These are phyloP conservation scores for Aricia agestis DNA, from an alignment of 1,140 invertebrate species.

Conservation along the genomic window DNA sequence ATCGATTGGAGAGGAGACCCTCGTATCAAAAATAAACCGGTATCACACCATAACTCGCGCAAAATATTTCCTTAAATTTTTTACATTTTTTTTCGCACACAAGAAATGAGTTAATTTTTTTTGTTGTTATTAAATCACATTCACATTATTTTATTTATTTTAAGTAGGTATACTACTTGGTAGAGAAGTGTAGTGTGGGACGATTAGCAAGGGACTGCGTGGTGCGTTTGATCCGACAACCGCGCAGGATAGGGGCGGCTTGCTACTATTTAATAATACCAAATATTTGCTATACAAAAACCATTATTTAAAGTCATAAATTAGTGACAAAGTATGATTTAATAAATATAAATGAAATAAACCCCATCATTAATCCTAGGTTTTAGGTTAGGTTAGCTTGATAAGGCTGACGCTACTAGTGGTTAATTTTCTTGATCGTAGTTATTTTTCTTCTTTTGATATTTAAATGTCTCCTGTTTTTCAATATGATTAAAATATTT, in stretches of 20 bases:
- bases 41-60: constrained; percentile 36
- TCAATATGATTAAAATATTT: too few species aligned
- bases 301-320: not conserved
- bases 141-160: not conserved
- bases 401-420: too few species aligned
- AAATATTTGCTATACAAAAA: constrained; percentile 31
- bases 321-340: too few species aligned
- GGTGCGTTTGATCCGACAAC: constrained; percentile 40
- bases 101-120: not conserved
- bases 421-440: too few species aligned
- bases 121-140: not conserved
- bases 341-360: too few species aligned
- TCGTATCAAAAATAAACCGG: constrained; percentile 26
- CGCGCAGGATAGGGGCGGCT: constrained; percentile 53
- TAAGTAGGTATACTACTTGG: constrained; percentile 31
- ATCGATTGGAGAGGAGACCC: constrained; percentile 31
- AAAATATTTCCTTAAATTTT: not conserved
- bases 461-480: too few species aligned
- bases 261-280: constrained; percentile 45
- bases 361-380: too few species aligned
- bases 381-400: too few species aligned
- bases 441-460: too few species aligned
- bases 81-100: not conserved
- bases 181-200: constrained; percentile 45
- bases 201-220: constrained; percentile 62